These are phyloP conservation scores for Microtus pennsylvanicus DNA, from an alignment of 2,113 vertebrate genomes.

Conservation along the genomic window DNA sequence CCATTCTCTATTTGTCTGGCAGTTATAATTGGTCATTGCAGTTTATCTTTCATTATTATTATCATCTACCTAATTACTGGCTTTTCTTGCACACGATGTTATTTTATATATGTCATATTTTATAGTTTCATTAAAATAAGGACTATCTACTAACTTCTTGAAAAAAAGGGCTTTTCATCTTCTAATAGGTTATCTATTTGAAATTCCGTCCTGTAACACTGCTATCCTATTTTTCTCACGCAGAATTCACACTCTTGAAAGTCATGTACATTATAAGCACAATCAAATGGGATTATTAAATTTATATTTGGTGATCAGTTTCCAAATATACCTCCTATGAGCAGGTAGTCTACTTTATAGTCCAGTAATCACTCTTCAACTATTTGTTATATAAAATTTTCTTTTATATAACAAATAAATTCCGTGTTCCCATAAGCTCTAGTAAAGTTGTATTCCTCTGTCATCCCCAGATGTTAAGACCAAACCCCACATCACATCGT, in stretches of 20 bases:
- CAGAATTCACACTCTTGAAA: background rate
- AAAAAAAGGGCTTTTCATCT: background rate
- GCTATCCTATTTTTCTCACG: background rate
- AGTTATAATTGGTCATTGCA: background rate
- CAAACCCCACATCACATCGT: slow-evolving; percentile 11
- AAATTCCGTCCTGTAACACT: background rate
- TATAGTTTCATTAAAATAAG: slow-evolving; percentile 47
- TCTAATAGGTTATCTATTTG: background rate
- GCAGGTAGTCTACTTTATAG: background rate
- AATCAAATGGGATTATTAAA: slow-evolving; percentile 40
- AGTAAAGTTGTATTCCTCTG: slow-evolving; percentile 3
- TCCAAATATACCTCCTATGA: slow-evolving; percentile 16
- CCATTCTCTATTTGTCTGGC: slow-evolving; percentile 16
- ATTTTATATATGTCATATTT: slow-evolving; percentile 7
- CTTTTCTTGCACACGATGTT: background rate
- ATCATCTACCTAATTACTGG: background rate
- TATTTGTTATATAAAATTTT: slow-evolving; percentile 1
- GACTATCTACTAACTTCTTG: background rate
- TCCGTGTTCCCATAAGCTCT: slow-evolving; percentile 35
- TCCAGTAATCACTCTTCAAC: slow-evolving; percentile 7
- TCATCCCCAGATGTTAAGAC: slow-evolving; percentile 31
- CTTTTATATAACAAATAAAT: background rate
- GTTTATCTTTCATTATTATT: slow-evolving; percentile 29
- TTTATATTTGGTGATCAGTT: slow-evolving; percentile 37
- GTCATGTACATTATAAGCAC: background rate